Base-by-base conservation (phyloP, 1,140 invertebrate species). In the Chrysoperla carnea region DNA sequence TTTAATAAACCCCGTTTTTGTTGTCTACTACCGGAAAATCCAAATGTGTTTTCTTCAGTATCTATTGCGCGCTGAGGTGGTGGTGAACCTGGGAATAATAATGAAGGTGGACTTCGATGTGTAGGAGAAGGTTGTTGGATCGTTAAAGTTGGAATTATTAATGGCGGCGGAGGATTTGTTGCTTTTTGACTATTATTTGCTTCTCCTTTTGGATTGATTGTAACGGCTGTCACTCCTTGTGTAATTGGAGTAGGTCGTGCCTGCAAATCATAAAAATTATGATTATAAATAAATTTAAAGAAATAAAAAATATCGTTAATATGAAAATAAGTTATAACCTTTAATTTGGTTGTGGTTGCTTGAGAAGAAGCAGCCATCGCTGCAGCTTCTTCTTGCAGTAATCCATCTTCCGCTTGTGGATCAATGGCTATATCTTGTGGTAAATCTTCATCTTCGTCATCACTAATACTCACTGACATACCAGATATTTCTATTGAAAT, bases 101-200 rank as follows among this genome's bases (percentile, higher is more conserved):
- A 46, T 27, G 55, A 47, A 9, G 61, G 59, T 14, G 59, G 47
- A 13, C 54, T 51, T 41, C 58, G 57, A 31, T 53, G 55, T 2
- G 65, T 69, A 14, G 75, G 75, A 2, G 73, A 76, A 1, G 75
- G 68, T 43, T 72, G 62, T 57, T 78, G 66, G 37, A 78, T 66
- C 5, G 64, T 72, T 11, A 78, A 53, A n/a, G 69, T 63, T 3
- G 75, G 76, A 35, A 78, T 74, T n/a, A 68, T 56, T 8, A 75
- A 54, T 8, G 56, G 58, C 6, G 62, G 63, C 7, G 57, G 53
- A 31, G 58, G 52, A 13, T 51, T 45, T 40, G 51, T 43, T 13
- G 50, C 43, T 39, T 50, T 46, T 27, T 45, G 17, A 23, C 5
- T 64, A 57, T 48, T 23, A 23, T 45, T 66, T 5, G 4, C 3